Evolutionary conservation across 1,140 invertebrate species (phyloP).

Genomic region (Carposina sasakii): DNA sequence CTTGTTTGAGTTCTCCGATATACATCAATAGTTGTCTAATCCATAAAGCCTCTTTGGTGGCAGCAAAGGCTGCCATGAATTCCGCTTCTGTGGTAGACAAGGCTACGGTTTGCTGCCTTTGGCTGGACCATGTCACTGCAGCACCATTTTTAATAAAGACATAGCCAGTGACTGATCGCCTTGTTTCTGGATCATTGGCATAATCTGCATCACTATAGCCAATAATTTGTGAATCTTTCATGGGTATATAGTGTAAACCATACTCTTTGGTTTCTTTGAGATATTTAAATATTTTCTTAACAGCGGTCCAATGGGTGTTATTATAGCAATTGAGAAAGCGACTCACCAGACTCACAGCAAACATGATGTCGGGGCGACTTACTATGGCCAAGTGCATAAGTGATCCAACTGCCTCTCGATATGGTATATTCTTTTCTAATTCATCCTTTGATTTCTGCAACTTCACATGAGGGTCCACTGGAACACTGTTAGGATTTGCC

Average conservation of each 20-base stretch:
- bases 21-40: slow-evolving; percentile 8
- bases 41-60: background rate
- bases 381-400: slow-evolving; percentile 51
- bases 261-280: slow-evolving; percentile 43
- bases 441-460: slow-evolving; percentile 10
- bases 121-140: slow-evolving; percentile 42
- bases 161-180: slow-evolving; percentile 37
- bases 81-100: slow-evolving; percentile 1
- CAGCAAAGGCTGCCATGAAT: slow-evolving; percentile 1
- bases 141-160: slow-evolving; percentile 20
- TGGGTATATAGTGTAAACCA: slow-evolving; percentile 18
- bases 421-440: slow-evolving; percentile 10
- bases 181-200: slow-evolving; percentile 31
- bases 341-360: slow-evolving; percentile 11
- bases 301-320: slow-evolving; percentile 35
- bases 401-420: slow-evolving; percentile 44
- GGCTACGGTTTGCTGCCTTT: background rate
- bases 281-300: slow-evolving; percentile 36
- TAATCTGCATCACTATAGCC: slow-evolving; percentile 44
- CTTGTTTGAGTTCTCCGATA: slow-evolving; percentile 19
- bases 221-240: no score
- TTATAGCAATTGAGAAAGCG: slow-evolving; percentile 40
- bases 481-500: slow-evolving; percentile 25
- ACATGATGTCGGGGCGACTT: slow-evolving; percentile 43
- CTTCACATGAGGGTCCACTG: slow-evolving; percentile 26